Base-by-base conservation (phyloP, 2,113 vertebrate genomes). In the Halichoeres trimaculatus region DNA sequence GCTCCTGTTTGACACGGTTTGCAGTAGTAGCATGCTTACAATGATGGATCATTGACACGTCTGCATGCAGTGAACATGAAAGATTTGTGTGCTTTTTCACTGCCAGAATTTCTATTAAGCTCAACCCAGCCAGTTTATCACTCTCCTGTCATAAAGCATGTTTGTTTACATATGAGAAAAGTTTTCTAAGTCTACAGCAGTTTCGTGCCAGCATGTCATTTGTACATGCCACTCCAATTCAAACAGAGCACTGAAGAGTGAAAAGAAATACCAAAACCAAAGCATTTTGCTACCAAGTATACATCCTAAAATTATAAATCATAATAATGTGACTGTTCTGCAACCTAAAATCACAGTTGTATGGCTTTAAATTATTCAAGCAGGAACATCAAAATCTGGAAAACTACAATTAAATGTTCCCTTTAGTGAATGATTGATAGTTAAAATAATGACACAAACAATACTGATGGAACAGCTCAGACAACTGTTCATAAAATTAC, bases 1-100 rank as follows among this genome's bases (percentile, higher is more conserved):
- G 60, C 73, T 64, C 76, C 70, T 78, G 50, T 55, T 74, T 75
- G 70, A 41, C 65, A 13, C 4, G 6, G 53, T 68, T 40, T 45
- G 26, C 43, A 19, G 62, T 45, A 57, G 45, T 16, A 14, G 80
- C 19, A 72, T 59, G 70, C 52, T 67, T 1, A 8, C 10, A 58
- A 1, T 82, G 70, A 80, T n/a, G 50, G 65, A 71, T 69, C 23
- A 47, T 20, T 51, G 68, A 74, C 36, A 48, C 38, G 35, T 67
- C 69, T 72, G 62, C 53, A 61, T 51, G 69, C 30, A 53, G 59
- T 23, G 30, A 13, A 75, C 61, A 24, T 57, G 17, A 52, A 24
- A 34, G 16, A 11, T 50, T 58, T 63, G 54, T 70, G 52, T 57
- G 5, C 68, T 9, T 19, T 30, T 2, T 62, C 16, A 56, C 74